Conservation (phyloP, 2,888 invertebrate genomes). For the Limenitis camilla region DNA sequence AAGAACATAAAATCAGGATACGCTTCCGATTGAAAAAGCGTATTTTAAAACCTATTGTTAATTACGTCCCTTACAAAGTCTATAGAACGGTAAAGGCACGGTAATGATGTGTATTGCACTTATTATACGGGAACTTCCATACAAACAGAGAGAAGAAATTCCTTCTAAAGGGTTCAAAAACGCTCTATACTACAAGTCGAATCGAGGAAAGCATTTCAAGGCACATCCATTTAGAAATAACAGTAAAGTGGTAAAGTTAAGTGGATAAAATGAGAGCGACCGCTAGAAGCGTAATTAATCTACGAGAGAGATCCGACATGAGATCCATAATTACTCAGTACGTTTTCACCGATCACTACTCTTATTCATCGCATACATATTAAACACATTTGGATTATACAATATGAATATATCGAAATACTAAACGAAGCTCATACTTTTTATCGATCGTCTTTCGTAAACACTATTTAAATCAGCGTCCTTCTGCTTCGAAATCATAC, state of each 20-base stretch:
- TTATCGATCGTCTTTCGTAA: constrained; percentile 31
- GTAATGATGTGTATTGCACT: constrained; percentile 74
- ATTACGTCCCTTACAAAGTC: constrained; percentile 74
- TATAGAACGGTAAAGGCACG: constrained; percentile 75
- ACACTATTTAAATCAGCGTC: neutral
- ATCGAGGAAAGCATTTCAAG: constrained; percentile 72
- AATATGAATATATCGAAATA: constrained; percentile 46
- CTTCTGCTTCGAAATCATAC: constrained; percentile 39
- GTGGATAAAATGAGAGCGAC: constrained; percentile 52
- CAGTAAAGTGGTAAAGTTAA: constrained; percentile 51
- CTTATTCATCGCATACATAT: constrained; percentile 20
- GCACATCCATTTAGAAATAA: constrained; percentile 74
- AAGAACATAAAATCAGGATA: constrained; percentile 44
- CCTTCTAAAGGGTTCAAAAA: constrained; percentile 70
- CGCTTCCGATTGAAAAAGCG: constrained; percentile 49
- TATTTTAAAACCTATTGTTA: constrained; percentile 69
- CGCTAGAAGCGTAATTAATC: constrained; percentile 61
- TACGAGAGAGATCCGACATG: constrained; percentile 35
- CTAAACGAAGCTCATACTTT: constrained; percentile 60
- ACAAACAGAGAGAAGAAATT: constrained; percentile 68
- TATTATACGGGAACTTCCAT: constrained; percentile 59
- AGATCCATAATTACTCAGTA: constrained; percentile 30
- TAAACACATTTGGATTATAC: constrained; percentile 29
- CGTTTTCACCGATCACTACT: constrained; percentile 18
- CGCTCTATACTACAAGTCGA: constrained; percentile 68